Evolutionary conservation across 2,888 invertebrate genomes (phyloP), one percentile per base, ranked within the genome.

Genomic region (Neoscelio sp.): DNA sequence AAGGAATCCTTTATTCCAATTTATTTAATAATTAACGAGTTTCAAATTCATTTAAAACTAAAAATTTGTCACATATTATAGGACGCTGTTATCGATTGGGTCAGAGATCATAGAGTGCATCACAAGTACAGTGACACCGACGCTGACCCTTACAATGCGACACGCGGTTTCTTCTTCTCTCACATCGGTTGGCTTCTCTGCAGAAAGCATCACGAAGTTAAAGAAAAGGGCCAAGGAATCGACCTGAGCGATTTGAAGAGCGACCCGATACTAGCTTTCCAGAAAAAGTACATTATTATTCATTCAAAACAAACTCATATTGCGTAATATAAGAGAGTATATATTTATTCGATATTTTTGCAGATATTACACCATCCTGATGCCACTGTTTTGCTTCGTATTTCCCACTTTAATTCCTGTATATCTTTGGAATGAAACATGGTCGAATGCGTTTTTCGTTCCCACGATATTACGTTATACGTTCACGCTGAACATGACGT

Each of bases 141-240:
- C 89, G 98, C 97, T 0, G 98, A 98, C 91, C 98, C 98, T 0
- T 97, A 98, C 90, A 97, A 98, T 88, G 96, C 97, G 1, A 96
- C 91, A 56, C 93, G 98, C 18, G 99, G 99, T 6, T 98, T 99
- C 92, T 98, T 98, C 93, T 99, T 98, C 91, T 94, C 98, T 0
- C 99, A 99, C 90, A 93, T 98, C 84, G 99, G 99, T 73, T 99
- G 99, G 99, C 92, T 99, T 78, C 91, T 98, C 65, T 95, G 95
- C 85, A 94, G 94, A 84, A 98, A 99, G 90, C 98, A 98, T 89
- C 97, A 97, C 0, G 96, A 97, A 80, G 96, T 99, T 33, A 96
- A 94, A 88, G 92, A 91, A 78, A 98, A 97, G 90, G 98, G 98
- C 86, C 95, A 96, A 83, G 93, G 94, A 44, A 93, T 98, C 18